A percentile compares a stretch with the other conserved stretches of the same genome.
These are phyloP conservation scores for Oryzias melastigma DNA, from an alignment of 2,113 vertebrate species.

Conservation along the genomic window DNA sequence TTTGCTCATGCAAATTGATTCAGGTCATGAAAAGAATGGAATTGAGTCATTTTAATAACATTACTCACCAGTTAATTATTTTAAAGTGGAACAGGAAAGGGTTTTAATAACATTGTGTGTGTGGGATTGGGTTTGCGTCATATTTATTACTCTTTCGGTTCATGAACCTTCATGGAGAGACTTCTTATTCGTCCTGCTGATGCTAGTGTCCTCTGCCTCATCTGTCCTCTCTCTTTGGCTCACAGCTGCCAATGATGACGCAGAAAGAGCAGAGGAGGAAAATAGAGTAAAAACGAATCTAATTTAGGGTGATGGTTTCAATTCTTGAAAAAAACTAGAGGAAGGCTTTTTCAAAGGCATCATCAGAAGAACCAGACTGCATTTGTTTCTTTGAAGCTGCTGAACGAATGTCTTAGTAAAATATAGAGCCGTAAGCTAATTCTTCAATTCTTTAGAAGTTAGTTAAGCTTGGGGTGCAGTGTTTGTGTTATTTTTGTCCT, in stretches of 20 bases:
- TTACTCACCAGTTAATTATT: constrained; percentile 16
- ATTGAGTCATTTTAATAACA: constrained; percentile 8
- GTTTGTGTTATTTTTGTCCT: constrained; percentile 3
- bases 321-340: constrained; percentile 5
- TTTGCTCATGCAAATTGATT: constrained; percentile 21
- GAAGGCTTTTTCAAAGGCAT: neutral
- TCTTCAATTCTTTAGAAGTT: no score
- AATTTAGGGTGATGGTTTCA: constrained; percentile 13
- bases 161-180: constrained; percentile 7
- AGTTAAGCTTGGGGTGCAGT: neutral
- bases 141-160: constrained; percentile 11
- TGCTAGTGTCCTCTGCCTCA: constrained; percentile 31
- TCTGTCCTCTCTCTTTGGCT: constrained; percentile 49
- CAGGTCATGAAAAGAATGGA: constrained; percentile 13
- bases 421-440: no score
- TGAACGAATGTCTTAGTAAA: neutral
- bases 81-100: constrained; percentile 20
- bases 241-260: constrained; percentile 57
- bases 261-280: constrained; percentile 29
- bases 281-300: constrained; percentile 14
- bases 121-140: constrained; percentile 16
- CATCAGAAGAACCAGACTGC: constrained; percentile 1
- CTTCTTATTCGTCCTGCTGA: constrained; percentile 32
- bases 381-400: constrained; percentile 2
- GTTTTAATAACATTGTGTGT: constrained; percentile 22